phyloP scores from a whole-genome alignment of 1,140 invertebrate species.

The Aphis gossypii region DNA sequence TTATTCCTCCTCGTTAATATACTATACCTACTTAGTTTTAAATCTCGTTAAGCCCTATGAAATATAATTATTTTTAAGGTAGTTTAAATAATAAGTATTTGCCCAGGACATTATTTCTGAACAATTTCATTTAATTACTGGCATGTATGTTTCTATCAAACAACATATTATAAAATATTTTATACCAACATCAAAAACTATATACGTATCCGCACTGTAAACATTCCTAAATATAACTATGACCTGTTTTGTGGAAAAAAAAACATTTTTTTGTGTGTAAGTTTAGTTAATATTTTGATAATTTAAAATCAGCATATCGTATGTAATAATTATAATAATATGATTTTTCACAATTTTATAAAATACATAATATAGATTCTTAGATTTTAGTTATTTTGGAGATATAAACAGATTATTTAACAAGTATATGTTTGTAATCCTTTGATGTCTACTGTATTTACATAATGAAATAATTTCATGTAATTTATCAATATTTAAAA shows the following conservation, averaged over 20 bases:
- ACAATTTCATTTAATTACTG: constrained; percentile 27
- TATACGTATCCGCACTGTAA: background rate
- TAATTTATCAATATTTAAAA: background rate
- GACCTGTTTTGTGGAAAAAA: background rate
- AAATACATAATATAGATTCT: background rate
- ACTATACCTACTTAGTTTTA: background rate
- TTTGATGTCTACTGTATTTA: background rate
- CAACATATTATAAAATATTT: constrained; percentile 34
- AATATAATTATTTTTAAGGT: constrained; percentile 7
- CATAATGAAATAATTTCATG: background rate
- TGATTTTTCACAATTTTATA: background rate
- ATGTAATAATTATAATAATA: background rate
- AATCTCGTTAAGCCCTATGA: background rate
- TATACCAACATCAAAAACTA: background rate
- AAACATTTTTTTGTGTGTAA: background rate
- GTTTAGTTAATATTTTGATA: background rate
- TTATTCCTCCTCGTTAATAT: background rate
- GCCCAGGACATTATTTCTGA: constrained; percentile 28
- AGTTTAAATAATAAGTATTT: constrained; percentile 26
- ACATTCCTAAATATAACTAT: background rate
- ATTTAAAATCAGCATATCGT: background rate
- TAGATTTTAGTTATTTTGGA: background rate
- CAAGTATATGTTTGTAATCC: background rate
- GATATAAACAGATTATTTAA: background rate
- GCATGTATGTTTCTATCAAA: background rate